phyloP scores from a whole-genome alignment of 2,888 invertebrate species.

The Nemapogon koenigi region DNA sequence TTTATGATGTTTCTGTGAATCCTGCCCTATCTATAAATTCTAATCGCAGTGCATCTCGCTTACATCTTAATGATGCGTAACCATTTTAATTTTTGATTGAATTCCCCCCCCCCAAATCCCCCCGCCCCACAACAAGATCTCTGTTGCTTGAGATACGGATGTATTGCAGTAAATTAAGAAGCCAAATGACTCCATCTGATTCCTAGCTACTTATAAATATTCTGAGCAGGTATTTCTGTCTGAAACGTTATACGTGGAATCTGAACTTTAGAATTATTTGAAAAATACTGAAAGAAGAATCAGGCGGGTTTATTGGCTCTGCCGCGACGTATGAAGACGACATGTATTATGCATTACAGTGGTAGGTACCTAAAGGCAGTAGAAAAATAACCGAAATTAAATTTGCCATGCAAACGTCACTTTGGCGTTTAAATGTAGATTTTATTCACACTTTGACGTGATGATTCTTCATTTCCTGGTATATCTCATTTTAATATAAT shows the following conservation, averaged over 20 bases:
- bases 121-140: no score
- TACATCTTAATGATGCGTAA: no score
- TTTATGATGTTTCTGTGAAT: no score
- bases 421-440: slow-evolving; percentile 13
- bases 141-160: no score
- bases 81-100: no score
- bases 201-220: background rate
- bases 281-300: slow-evolving; percentile 56
- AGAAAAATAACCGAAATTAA: slow-evolving; percentile 48
- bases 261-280: slow-evolving; percentile 43
- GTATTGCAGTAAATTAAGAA: no score
- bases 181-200: no score
- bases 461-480: slow-evolving; percentile 6
- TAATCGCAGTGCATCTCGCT: no score
- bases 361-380: slow-evolving; percentile 38
- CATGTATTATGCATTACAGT: slow-evolving; percentile 57
- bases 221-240: background rate
- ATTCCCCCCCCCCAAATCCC: no score
- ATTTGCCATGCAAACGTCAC: slow-evolving; percentile 52
- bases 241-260: background rate
- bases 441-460: slow-evolving; percentile 7
- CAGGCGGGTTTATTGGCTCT: slow-evolving; percentile 57
- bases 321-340: slow-evolving; percentile 39
- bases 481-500: background rate
- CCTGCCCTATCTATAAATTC: no score